Evolutionary conservation across 1,140 invertebrate species (phyloP).

Genomic region (Trichoplusia ni): DNA sequence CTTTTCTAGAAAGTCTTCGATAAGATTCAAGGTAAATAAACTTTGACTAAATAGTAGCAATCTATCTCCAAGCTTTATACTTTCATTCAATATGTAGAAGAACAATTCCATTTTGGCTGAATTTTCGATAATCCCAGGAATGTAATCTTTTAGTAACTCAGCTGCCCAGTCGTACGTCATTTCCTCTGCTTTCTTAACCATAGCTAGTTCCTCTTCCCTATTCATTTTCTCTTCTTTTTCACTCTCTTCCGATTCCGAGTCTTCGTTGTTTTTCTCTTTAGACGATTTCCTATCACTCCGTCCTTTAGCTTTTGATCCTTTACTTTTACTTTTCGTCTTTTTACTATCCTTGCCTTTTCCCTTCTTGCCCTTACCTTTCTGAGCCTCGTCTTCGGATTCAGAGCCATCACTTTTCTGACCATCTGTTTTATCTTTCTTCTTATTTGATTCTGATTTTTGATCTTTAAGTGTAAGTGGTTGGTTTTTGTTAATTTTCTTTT

Average conservation of each 20-base stretch:
- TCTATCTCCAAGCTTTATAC: constrained; percentile 93
- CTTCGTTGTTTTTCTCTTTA: constrained; percentile 74
- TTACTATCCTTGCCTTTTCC: constrained; percentile 65
- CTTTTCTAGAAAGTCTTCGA: constrained; percentile 96
- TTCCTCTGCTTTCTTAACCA: constrained; percentile 87
- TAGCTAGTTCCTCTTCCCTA: constrained; percentile 80
- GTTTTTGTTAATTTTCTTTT: constrained; percentile 56
- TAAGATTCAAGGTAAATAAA: constrained; percentile 97
- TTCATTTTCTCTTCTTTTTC: constrained; percentile 83
- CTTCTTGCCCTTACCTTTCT: constrained; percentile 47
- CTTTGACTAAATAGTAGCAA: constrained; percentile 98
- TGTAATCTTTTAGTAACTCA: constrained; percentile 93
- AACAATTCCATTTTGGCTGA: constrained; percentile 98
- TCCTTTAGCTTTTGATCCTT: constrained; percentile 67
- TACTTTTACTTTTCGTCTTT: constrained; percentile 60
- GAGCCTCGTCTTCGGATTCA: constrained; percentile 58
- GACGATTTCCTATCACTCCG: constrained; percentile 72
- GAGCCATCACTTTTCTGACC: constrained; percentile 51
- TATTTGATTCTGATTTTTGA: constrained; percentile 35
- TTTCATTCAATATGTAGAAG: constrained; percentile 96
- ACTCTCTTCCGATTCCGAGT: constrained; percentile 70
- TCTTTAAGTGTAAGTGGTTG: constrained; percentile 33
- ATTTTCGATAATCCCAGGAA: constrained; percentile 94
- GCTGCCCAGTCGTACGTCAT: constrained; percentile 94
- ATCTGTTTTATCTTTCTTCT: constrained; percentile 45